phyloP scores from a whole-genome alignment of 2,113 vertebrate species.

The Brienomyrus longianalis region DNA sequence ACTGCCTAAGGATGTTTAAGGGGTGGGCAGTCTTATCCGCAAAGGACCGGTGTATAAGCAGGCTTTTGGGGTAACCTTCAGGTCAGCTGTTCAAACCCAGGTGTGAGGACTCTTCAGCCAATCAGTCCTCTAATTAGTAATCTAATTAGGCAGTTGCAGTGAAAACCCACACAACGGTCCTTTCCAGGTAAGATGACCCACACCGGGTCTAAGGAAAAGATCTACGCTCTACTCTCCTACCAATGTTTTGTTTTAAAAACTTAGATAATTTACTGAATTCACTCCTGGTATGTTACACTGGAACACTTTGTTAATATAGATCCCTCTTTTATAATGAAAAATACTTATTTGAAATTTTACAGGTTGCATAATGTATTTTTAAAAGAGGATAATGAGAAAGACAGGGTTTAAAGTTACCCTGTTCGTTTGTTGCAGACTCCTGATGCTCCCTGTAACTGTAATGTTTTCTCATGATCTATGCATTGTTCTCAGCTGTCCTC shows the following conservation, averaged over 20 bases:
- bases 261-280: background rate
- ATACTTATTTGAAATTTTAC: background rate
- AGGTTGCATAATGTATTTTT: background rate
- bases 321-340: background rate
- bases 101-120: too few species aligned
- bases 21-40: too few species aligned
- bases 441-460: background rate
- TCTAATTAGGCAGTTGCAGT: too few species aligned
- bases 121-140: too few species aligned
- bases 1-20: background rate
- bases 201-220: background rate
- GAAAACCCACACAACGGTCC: too few species aligned
- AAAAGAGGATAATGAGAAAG: background rate
- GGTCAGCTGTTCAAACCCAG: too few species aligned
- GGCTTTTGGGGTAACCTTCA: too few species aligned
- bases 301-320: background rate
- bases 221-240: background rate
- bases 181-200: too few species aligned
- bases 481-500: background rate
- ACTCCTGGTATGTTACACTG: background rate
- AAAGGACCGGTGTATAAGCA: too few species aligned
- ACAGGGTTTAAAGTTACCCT: background rate
- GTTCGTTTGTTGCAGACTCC: background rate
- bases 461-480: background rate
- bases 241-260: background rate